These are phyloP conservation scores for Gnatocerus cornutus DNA, from an alignment of 2,888 invertebrate species.

Conservation along the genomic window DNA sequence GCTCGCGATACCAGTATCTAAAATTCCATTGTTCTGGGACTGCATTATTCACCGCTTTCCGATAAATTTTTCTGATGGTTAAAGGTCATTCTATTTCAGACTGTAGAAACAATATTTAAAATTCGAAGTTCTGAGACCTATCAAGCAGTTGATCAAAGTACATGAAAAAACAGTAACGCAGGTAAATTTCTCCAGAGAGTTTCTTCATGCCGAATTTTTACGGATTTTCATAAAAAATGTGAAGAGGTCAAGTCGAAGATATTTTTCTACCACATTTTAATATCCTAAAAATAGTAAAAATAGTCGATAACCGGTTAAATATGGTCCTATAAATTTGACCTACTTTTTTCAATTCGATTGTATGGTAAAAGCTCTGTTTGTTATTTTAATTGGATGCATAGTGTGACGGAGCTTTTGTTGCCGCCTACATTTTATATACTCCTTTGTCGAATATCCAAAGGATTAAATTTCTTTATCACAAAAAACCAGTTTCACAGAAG, in stretches of 20 bases:
- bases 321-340: slow-evolving; percentile 30
- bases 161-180: background rate
- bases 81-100: slow-evolving; percentile 26
- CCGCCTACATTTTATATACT: background rate
- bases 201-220: background rate
- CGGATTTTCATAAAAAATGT: slow-evolving; percentile 1
- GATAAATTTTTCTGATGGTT: slow-evolving; percentile 17
- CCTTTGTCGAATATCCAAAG: background rate
- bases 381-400: slow-evolving; percentile 20
- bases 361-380: slow-evolving; percentile 20
- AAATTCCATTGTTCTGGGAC: slow-evolving; percentile 21
- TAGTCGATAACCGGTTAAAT: slow-evolving; percentile 24
- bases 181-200: slow-evolving; percentile 1
- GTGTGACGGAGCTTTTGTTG: slow-evolving; percentile 7
- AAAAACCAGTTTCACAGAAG: too few relatives aligned
- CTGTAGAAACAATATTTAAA: background rate
- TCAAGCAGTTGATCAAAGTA: too few relatives aligned
- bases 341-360: slow-evolving; percentile 6
- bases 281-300: slow-evolving; percentile 18
- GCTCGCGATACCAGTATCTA: background rate
- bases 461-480: background rate
- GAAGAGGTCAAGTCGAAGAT: too few relatives aligned
- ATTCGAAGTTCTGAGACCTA: too few relatives aligned
- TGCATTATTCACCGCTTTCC: slow-evolving; percentile 16
- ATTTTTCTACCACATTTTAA: background rate